phyloP scores from a whole-genome alignment of 2,797 vertebrate genomes.

The Phoeniculus purpureus region DNA sequence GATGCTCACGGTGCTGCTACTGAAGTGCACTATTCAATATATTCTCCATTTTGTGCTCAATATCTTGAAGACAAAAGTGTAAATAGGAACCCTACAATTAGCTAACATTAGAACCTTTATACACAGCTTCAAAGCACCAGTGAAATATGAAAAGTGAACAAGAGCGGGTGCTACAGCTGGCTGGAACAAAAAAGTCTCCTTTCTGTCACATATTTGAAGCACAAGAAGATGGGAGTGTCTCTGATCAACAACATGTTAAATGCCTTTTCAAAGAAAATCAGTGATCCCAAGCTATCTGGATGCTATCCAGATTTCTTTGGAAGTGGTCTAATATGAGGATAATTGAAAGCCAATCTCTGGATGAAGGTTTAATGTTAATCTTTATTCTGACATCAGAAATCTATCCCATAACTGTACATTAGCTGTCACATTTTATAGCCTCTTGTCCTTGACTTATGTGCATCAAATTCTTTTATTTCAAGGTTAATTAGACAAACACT shows the following conservation, averaged over 20 bases:
- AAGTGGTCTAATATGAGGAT: not conserved
- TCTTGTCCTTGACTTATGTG: not conserved
- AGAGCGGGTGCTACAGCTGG: conserved; percentile 32
- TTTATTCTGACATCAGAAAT: conserved; percentile 38
- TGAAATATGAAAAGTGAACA: conserved; percentile 17
- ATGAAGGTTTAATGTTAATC: conserved; percentile 14
- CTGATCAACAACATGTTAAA: conserved; percentile 18
- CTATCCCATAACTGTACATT: not conserved
- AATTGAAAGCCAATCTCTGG: conserved; percentile 19
- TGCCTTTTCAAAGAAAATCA: conserved; percentile 36
- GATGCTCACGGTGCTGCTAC: not conserved
- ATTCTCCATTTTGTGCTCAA: not conserved
- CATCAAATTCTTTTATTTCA: not conserved
- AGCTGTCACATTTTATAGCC: not conserved
- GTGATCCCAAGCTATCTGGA: conserved; percentile 32
- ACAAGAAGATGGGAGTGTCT: conserved; percentile 27
- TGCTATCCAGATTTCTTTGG: conserved; percentile 37
- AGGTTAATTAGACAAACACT: not conserved
- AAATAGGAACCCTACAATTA: conserved; percentile 8
- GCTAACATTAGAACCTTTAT: not conserved
- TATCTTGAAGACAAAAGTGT: not conserved
- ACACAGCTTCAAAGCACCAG: not conserved
- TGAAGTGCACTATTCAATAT: not conserved
- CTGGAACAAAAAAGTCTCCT: not conserved
- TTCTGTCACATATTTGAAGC: conserved; percentile 38